phyloP scores from a whole-genome alignment of 2,888 invertebrate genomes.

The Plebejus melissa region DNA sequence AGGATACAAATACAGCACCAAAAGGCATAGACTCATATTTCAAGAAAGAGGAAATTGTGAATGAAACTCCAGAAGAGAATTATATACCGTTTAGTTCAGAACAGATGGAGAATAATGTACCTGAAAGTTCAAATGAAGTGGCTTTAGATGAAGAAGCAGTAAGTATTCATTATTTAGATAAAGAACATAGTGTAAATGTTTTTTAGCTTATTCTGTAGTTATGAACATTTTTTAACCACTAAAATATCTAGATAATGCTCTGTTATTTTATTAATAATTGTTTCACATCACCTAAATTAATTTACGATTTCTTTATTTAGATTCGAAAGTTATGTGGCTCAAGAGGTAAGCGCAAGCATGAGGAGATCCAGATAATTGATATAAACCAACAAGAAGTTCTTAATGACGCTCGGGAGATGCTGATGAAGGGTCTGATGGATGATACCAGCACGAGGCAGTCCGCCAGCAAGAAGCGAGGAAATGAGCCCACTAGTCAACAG shows the following conservation, averaged over 20 bases:
- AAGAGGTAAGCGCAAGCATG: constrained; percentile 80
- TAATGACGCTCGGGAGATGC: constrained; percentile 88
- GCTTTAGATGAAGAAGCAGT: constrained; percentile 69
- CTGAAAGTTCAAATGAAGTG: constrained; percentile 34
- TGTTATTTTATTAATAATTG: neutral
- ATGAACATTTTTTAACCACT: neutral
- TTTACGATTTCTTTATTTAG: constrained; percentile 44
- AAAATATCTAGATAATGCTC: neutral
- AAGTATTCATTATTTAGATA: constrained; percentile 39
- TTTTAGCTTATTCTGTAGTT: neutral
- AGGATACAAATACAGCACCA: constrained; percentile 39
- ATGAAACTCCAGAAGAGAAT: constrained; percentile 39
- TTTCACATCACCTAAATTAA: neutral
- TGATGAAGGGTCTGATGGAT: constrained; percentile 88
- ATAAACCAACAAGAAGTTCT: constrained; percentile 89
- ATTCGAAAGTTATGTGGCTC: constrained; percentile 85
- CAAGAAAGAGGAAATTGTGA: constrained; percentile 49
- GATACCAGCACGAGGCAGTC: constrained; percentile 78
- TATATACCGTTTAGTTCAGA: constrained; percentile 30
- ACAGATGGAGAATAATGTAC: constrained; percentile 34
- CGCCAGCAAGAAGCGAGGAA: constrained; percentile 76
- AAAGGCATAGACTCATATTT: constrained; percentile 61
- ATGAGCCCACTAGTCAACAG: constrained; percentile 83
- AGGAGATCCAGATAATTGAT: constrained; percentile 88
- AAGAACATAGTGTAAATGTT: neutral